Evolutionary conservation across 2,113 vertebrate species (phyloP).

Genomic region (Thomomys bottae): DNA sequence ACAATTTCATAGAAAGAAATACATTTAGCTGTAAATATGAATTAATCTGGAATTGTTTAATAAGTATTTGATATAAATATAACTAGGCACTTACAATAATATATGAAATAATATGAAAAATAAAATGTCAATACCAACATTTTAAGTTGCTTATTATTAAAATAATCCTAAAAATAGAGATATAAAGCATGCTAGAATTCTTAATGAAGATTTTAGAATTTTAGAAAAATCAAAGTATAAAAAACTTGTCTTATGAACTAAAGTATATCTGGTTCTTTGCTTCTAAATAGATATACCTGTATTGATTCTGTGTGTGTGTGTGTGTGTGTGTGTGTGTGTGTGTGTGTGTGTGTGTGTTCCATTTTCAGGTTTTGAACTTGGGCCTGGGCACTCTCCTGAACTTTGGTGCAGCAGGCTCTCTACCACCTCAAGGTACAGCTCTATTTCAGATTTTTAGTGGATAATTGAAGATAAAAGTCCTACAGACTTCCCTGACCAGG

Average conservation of each 20-base stretch:
- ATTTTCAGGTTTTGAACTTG: too few relatives aligned
- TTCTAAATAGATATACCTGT: too few relatives aligned
- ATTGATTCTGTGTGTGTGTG: too few relatives aligned
- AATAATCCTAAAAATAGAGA: neutral
- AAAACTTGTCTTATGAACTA: neutral
- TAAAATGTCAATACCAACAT: neutral
- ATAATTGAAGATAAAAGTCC: too few relatives aligned
- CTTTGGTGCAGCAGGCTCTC: too few relatives aligned
- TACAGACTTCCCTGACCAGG: too few relatives aligned
- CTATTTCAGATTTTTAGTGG: too few relatives aligned
- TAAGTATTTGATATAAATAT: neutral
- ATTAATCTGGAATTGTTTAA: conserved; percentile 4
- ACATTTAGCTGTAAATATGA: neutral
- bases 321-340: too few relatives aligned
- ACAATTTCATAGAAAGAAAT: neutral
- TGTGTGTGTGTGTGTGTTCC: too few relatives aligned
- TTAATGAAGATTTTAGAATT: neutral
- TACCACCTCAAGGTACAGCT: too few relatives aligned
- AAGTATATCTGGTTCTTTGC: too few relatives aligned
- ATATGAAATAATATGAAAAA: neutral
- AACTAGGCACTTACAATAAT: neutral
- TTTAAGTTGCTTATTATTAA: neutral
- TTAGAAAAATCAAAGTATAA: neutral
- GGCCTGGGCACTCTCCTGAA: too few relatives aligned
- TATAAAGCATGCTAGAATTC: neutral